phyloP scores from a whole-genome alignment of 2,797 vertebrate genomes.

The Lepus townsendii region DNA sequence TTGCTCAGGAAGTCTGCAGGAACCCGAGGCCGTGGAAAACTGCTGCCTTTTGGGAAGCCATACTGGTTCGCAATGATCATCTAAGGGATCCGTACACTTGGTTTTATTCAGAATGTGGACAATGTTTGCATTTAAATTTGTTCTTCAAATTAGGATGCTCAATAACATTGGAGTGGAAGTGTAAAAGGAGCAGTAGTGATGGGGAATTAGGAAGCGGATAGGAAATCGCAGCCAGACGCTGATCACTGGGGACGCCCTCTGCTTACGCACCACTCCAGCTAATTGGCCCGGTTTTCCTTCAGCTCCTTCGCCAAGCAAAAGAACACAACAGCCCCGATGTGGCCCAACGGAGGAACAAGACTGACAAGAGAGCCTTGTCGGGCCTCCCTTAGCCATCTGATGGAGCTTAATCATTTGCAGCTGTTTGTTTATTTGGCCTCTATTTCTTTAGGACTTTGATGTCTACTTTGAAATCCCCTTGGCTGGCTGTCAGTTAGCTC shows the following conservation, averaged over 20 bases:
- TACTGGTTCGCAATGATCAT: not conserved
- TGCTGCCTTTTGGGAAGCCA: constrained; percentile 19
- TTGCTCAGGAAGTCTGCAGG: constrained; percentile 46
- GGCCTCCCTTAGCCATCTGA: not conserved
- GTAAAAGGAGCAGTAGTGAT: not conserved
- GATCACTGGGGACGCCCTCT: no score
- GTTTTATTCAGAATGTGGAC: not conserved
- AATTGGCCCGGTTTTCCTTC: not conserved
- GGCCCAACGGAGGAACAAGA: not conserved
- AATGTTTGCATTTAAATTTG: constrained; percentile 38
- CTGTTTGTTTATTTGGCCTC: not conserved
- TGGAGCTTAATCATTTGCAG: not conserved
- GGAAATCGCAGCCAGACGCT: not conserved
- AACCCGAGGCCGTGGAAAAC: not conserved
- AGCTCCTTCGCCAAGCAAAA: not conserved
- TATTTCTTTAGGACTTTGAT: not conserved
- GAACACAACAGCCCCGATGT: no score
- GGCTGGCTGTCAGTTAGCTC: not conserved
- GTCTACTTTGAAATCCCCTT: not conserved
- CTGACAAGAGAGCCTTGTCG: not conserved
- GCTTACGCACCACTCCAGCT: not conserved
- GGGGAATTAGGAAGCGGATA: not conserved
- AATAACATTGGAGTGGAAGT: not conserved
- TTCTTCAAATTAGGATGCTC: not conserved
- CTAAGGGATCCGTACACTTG: not conserved